phyloP scores from a whole-genome alignment of 1,140 invertebrate species.

The Meloidogyne hapla region DNA sequence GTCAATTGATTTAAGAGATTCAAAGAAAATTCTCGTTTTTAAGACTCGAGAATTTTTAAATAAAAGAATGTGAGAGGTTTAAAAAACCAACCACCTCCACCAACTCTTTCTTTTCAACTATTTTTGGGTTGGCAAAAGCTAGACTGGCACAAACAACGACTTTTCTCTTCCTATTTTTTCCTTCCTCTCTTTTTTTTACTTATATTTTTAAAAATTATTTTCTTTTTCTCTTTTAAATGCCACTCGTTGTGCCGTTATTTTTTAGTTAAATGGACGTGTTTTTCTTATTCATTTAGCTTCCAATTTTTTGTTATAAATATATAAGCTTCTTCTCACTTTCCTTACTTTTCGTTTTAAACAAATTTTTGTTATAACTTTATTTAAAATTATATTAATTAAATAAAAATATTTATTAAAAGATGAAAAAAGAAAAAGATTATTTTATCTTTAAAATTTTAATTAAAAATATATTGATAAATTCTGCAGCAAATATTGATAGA shows the following conservation, averaged over 20 bases:
- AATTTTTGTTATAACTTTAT: not conserved
- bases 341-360: not conserved
- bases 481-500: not conserved
- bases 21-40: not conserved
- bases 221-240: not conserved
- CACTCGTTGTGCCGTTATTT: not conserved
- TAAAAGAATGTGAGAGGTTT: not conserved
- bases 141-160: not conserved
- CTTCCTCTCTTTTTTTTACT: not conserved
- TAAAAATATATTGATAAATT: not conserved
- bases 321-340: constrained; percentile 1
- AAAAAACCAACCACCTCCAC: too few species aligned
- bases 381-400: not conserved
- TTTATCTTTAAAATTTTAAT: not conserved
- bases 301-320: constrained; percentile 10
- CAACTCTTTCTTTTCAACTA: not conserved
- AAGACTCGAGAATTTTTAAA: not conserved
- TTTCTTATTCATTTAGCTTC: not conserved
- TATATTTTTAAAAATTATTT: too few species aligned
- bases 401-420: not conserved
- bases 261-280: constrained; percentile 4
- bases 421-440: not conserved
- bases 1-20: not conserved
- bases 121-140: not conserved
- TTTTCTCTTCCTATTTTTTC: not conserved